Conservation (phyloP, 1,140 invertebrate species). For the Onthophagus taurus region DNA sequence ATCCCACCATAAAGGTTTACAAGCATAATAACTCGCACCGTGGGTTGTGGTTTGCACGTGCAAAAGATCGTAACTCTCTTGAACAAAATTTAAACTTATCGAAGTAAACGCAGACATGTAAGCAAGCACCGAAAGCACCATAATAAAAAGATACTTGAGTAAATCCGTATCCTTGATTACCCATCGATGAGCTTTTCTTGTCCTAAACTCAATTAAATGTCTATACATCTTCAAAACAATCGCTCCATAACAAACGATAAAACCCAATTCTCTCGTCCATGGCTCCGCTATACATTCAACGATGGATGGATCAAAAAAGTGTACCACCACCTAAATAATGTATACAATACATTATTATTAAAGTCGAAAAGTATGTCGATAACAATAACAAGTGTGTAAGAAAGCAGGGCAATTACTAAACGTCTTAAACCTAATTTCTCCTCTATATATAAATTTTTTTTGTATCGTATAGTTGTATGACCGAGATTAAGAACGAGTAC, state of each 20-base stretch:
- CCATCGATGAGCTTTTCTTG: conserved; percentile 82
- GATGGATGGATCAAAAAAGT: conserved; percentile 67
- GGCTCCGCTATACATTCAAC: conserved; percentile 71
- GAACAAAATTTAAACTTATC: conserved; percentile 48
- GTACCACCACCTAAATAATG: conserved; percentile 71
- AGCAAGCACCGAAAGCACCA: conserved; percentile 67
- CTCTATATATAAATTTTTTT: too few relatives aligned
- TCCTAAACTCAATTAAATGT: conserved; percentile 67
- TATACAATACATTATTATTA: conserved; percentile 15
- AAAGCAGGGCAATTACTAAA: background rate
- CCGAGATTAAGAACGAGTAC: too few relatives aligned
- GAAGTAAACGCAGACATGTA: conserved; percentile 83
- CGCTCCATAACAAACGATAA: conserved; percentile 82
- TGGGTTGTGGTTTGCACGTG: conserved; percentile 38
- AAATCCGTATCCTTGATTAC: conserved; percentile 77
- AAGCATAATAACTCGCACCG: conserved; percentile 50
- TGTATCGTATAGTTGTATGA: too few relatives aligned
- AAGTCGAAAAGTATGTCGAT: background rate
- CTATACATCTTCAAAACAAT: conserved; percentile 85
- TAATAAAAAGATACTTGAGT: conserved; percentile 66
- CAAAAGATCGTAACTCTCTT: conserved; percentile 43
- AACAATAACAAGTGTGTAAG: background rate
- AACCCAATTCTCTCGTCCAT: conserved; percentile 83
- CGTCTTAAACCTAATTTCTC: background rate
- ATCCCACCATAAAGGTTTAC: conserved; percentile 79